A percentile compares a stretch with the other conserved stretches of the same genome.
These are phyloP conservation scores for Baryphthengus martii DNA, from an alignment of 2,113 vertebrate genomes.

Conservation along the genomic window DNA sequence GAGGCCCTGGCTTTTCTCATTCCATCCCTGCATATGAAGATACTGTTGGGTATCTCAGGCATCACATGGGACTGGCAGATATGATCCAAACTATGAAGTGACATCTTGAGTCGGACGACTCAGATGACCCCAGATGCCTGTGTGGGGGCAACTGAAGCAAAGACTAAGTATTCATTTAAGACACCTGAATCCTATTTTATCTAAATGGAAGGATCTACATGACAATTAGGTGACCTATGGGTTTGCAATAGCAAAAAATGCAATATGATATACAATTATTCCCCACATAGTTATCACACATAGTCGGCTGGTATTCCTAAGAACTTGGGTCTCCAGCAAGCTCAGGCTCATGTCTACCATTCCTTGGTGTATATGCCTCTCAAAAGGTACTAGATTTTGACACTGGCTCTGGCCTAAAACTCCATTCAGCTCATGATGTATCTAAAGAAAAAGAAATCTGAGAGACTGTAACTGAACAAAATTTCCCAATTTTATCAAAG, in stretches of 20 bases:
- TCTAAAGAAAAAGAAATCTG: neutral
- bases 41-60: neutral
- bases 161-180: neutral
- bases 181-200: neutral
- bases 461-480: neutral
- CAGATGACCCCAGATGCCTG: neutral
- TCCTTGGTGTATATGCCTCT: neutral
- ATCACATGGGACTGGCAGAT: neutral
- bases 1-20: no score
- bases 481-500: neutral
- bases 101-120: neutral
- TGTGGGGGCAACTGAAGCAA: neutral
- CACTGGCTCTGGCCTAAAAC: neutral
- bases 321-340: neutral
- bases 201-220: neutral
- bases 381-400: neutral
- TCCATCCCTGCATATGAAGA: no score
- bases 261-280: neutral
- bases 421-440: neutral
- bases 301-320: neutral
- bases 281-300: no score
- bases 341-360: neutral
- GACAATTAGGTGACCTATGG: accelerated
- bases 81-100: neutral
- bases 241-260: neutral